Evolutionary conservation across 2,888 invertebrate species (phyloP).

Genomic region (Lissonota sp.): DNA sequence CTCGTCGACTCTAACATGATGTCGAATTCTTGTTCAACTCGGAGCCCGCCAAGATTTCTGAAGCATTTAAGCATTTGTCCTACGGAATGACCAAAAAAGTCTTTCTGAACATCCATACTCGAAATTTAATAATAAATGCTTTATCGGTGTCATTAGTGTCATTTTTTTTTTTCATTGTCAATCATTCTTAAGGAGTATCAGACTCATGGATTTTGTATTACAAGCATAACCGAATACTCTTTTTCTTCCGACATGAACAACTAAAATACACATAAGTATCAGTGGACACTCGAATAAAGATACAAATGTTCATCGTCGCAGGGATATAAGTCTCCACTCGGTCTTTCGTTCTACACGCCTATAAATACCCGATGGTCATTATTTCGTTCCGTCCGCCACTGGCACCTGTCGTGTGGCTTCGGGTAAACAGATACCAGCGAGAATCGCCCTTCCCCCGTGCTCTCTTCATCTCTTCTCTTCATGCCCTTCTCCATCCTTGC

Average conservation of each 20-base stretch:
- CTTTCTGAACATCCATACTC: too few relatives aligned
- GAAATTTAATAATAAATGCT: too few relatives aligned
- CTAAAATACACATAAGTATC: constrained; percentile 12
- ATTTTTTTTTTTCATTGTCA: too few relatives aligned
- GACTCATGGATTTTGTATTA: background rate
- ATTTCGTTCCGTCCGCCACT: constrained; percentile 78
- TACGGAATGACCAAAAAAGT: too few relatives aligned
- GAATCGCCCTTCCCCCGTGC: constrained; percentile 32
- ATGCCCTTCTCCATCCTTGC: background rate
- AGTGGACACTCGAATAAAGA: constrained; percentile 1
- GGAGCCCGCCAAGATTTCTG: too few relatives aligned
- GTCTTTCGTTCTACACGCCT: constrained; percentile 65
- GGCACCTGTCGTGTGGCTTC: constrained; percentile 83
- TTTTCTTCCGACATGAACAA: background rate
- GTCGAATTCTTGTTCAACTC: too few relatives aligned
- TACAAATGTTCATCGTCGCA: background rate
- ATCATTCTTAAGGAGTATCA: too few relatives aligned
- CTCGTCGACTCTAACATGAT: too few relatives aligned
- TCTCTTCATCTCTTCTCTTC: constrained; percentile 4
- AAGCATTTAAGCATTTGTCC: too few relatives aligned
- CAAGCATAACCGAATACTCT: background rate
- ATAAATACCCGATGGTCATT: constrained; percentile 74
- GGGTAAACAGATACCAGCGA: constrained; percentile 67
- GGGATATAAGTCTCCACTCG: constrained; percentile 10
- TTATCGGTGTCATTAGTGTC: too few relatives aligned